Evolutionary conservation across 2,113 vertebrate genomes (phyloP), one percentile per base, ranked within the genome.

Genomic region (Polyodon spathula): DNA sequence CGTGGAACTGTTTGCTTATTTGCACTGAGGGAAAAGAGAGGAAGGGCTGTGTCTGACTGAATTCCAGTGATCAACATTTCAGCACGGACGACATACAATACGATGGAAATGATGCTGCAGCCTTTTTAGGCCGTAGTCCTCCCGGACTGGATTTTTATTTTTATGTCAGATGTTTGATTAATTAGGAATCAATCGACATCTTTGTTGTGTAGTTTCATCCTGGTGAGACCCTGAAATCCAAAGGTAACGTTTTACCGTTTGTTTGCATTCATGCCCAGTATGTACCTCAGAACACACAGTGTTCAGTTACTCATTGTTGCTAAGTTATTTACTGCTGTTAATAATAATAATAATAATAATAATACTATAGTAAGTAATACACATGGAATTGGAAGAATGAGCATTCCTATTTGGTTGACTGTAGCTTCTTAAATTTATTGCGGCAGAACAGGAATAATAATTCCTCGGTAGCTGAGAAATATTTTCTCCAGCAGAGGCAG

Each of bases 31-130:
- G 66, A 63, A 27, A 27, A 27, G 59, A 67, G 60, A 37, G 66
- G 71, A 64, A 71, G 79, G 81, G 77, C 79, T 68, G 79, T 76
- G 81, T 66, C 77, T 71, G 67, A 66, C 68, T 27, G 27, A 27
- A 27, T 27, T 67, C 62, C 64, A 69, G 74, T 68, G 67, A 76
- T 64, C 58, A 69, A 61, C 60, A 27, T 27, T 27, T 27, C 27
- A 27, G 3, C 1, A 62, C 56, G 73, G 58, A 78, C 37, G n/a
- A n/a, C n/a, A n/a, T n/a, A n/a, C n/a, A n/a, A n/a, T 63, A 71
- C 75, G 74, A 48, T 70, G 82, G 79, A 77, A 86, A 85, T 87
- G 88, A 89, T 84, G 87, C 87, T 81, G 82, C 69, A 65, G 75
- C 71, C 66, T 75, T 76, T 72, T 54, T 83, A 85, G 87, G 86